A percentile compares a stretch with the other conserved stretches of the same genome.
These are phyloP conservation scores for Drosophila navojoa DNA, from an alignment of 1,140 invertebrate species.

Conservation along the genomic window DNA sequence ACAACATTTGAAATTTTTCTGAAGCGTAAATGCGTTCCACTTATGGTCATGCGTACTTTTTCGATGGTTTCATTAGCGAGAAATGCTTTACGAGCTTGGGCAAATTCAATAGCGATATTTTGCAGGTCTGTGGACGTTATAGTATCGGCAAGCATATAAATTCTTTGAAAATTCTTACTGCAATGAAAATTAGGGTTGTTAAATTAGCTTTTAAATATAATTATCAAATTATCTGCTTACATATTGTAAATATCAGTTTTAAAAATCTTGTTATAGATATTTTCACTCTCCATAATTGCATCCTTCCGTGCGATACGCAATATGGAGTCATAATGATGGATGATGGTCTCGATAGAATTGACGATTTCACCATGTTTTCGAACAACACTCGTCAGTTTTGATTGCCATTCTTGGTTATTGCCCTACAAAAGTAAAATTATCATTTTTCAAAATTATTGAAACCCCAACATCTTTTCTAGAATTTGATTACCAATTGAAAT, in stretches of 20 bases:
- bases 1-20: neutral
- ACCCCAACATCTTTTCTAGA: neutral
- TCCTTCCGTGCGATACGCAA: constrained; percentile 5
- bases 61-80: neutral
- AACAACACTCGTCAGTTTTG: constrained; percentile 28
- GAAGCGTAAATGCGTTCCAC: constrained; percentile 11
- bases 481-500: constrained; percentile 40
- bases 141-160: neutral
- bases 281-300: constrained; percentile 11
- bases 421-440: no score
- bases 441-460: no score
- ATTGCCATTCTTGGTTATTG: constrained; percentile 21
- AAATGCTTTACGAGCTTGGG: constrained; percentile 4
- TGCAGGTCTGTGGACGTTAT: neutral
- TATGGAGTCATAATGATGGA: constrained; percentile 20
- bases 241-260: constrained; percentile 43
- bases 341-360: constrained; percentile 1
- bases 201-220: neutral
- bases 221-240: constrained; percentile 29
- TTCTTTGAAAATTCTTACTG: constrained; percentile 23
- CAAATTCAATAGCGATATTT: neutral
- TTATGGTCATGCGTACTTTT: neutral
- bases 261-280: constrained; percentile 11
- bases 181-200: neutral
- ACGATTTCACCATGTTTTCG: neutral